These are phyloP conservation scores for Elgaria multicarinata DNA, from an alignment of 2,113 vertebrate species.

Conservation along the genomic window DNA sequence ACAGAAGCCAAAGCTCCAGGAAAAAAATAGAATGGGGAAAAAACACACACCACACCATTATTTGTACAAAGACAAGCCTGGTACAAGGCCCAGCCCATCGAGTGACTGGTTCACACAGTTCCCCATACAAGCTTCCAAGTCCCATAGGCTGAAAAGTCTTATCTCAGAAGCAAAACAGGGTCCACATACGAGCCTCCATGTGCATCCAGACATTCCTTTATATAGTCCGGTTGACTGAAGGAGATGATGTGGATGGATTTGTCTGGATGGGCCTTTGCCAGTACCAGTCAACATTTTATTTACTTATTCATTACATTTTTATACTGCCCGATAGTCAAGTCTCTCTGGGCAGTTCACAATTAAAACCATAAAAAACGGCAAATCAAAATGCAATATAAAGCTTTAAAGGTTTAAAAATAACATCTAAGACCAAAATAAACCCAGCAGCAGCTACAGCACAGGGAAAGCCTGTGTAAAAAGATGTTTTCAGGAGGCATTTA, in stretches of 20 bases:
- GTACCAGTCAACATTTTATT: background rate
- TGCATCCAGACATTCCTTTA: background rate
- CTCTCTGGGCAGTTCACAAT: too few relatives aligned
- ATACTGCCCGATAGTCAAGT: too few relatives aligned
- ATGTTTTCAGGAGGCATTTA: too few relatives aligned
- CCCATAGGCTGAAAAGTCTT: background rate
- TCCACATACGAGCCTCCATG: background rate
- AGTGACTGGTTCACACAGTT: background rate
- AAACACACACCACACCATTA: background rate
- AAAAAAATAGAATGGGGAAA: background rate
- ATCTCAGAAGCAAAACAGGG: background rate
- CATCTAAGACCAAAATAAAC: too few relatives aligned
- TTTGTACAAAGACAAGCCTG: background rate
- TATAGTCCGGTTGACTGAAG: background rate
- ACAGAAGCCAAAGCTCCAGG: accelerated
- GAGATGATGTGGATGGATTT: background rate
- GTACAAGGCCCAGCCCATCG: background rate
- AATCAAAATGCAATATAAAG: too few relatives aligned
- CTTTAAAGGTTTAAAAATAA: too few relatives aligned
- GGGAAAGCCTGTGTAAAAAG: too few relatives aligned
- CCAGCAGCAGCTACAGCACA: too few relatives aligned
- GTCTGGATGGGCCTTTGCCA: background rate
- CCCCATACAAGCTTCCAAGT: background rate
- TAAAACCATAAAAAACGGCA: too few relatives aligned
- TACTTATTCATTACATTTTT: too few relatives aligned